A percentile compares a stretch with the other conserved stretches of the same genome.
Conservation (phyloP, 2,797 vertebrate genomes). For the Cygnus olor region DNA sequence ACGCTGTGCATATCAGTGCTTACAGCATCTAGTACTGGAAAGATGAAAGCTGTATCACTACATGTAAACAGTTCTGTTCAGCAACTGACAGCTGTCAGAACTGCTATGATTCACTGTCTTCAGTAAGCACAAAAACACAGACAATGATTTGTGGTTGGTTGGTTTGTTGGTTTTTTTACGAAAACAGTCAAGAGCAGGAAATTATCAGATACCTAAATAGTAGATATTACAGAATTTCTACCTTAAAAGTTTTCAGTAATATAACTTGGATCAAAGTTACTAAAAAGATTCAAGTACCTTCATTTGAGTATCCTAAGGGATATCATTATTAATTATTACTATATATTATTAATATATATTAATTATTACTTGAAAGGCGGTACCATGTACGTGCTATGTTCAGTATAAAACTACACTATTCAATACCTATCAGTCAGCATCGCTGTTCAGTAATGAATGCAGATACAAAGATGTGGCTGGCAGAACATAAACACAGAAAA, state of each 20-base stretch:
- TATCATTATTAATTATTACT: no score
- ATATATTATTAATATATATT: no score
- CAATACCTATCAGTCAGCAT: not conserved
- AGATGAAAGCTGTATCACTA: fast-evolving
- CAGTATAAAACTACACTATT: fast-evolving
- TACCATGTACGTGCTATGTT: fast-evolving
- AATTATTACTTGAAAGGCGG: not conserved
- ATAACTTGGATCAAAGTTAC: fast-evolving
- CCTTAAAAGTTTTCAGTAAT: no score
- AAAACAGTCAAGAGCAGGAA: not conserved
- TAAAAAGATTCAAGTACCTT: not conserved
- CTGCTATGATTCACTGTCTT: not conserved
- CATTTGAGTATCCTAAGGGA: not conserved
- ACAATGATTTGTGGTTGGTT: not conserved
- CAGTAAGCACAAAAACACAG: not conserved
- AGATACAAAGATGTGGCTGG: not conserved
- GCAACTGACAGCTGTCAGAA: not conserved
- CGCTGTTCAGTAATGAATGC: fast-evolving
- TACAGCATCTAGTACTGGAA: not conserved
- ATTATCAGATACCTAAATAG: fast-evolving
- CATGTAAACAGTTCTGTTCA: not conserved
- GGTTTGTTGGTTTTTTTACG: no score
- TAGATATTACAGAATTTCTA: not conserved
- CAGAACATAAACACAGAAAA: not conserved
- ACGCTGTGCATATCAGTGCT: fast-evolving